phyloP scores from a whole-genome alignment of 2,113 vertebrate genomes.

The Chloropsis cyanopogon region DNA sequence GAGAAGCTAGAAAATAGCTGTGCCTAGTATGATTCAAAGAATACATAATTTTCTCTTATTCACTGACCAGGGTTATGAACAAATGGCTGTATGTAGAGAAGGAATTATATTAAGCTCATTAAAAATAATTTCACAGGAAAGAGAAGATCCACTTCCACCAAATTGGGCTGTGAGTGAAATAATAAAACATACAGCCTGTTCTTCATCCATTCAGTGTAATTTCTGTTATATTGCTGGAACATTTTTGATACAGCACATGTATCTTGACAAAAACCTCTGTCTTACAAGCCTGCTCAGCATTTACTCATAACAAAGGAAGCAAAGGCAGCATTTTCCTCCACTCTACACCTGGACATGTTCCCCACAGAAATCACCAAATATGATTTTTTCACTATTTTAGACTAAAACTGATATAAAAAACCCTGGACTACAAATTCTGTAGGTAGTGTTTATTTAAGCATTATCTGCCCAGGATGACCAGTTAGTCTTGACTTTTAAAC shows the following conservation, averaged over 20 bases:
- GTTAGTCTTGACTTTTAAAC: not conserved
- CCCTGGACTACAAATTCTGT: not conserved
- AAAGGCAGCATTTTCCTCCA: not conserved
- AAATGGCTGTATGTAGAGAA: not conserved
- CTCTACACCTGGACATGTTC: not conserved
- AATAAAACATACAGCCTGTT: slow-evolving; percentile 46
- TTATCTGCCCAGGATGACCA: not conserved
- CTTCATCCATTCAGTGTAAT: slow-evolving; percentile 8
- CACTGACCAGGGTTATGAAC: slow-evolving; percentile 1
- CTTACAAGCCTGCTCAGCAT: not conserved
- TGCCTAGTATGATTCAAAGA: not conserved
- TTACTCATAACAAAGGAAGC: not conserved
- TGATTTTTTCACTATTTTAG: not conserved
- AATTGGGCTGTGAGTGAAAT: not conserved
- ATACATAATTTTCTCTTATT: not conserved
- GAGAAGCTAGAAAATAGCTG: slow-evolving; percentile 12
- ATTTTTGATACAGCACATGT: not conserved
- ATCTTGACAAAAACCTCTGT: slow-evolving; percentile 24
- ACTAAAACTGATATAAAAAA: not conserved
- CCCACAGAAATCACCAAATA: not conserved
- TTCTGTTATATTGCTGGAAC: not conserved
- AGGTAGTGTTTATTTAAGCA: not conserved
- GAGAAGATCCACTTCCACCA: slow-evolving; percentile 13
- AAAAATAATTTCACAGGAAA: slow-evolving; percentile 57
- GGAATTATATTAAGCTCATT: slow-evolving; percentile 38